phyloP scores from a whole-genome alignment of 2,888 invertebrate species.

The Nomada ferruginata region DNA sequence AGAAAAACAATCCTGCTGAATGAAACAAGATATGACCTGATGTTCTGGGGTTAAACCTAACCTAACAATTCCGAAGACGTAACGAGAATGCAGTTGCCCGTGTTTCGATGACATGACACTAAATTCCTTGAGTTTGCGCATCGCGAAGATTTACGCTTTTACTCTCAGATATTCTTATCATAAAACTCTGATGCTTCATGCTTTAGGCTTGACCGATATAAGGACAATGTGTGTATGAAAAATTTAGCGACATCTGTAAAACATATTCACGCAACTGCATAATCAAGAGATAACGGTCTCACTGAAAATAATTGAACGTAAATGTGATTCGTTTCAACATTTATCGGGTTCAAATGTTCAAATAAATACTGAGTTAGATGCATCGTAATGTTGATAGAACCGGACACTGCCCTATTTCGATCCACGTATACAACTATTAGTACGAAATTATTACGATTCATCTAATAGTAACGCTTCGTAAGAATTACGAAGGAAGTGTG shows the following conservation, averaged over 20 bases:
- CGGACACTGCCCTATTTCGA: not conserved
- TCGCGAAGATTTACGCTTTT: not conserved
- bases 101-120: constrained; percentile 12
- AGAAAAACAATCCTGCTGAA: constrained; percentile 3
- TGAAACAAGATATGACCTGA: constrained; percentile 23
- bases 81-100: not conserved
- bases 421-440: not conserved
- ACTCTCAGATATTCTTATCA: constrained; percentile 7
- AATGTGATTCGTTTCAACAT: not conserved
- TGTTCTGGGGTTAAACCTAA: constrained; percentile 39
- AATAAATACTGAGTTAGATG: constrained; percentile 10
- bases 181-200: not conserved
- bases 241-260: constrained; percentile 55
- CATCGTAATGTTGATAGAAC: not conserved
- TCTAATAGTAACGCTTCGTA: not conserved
- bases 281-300: constrained; percentile 48
- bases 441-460: constrained; percentile 2
- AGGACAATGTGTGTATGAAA: not conserved
- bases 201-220: not conserved
- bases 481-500: constrained; percentile 66
- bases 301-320: constrained; percentile 38
- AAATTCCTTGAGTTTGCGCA: constrained; percentile 21
- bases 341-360: constrained; percentile 11
- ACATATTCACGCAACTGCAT: constrained; percentile 20
- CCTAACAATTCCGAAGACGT: constrained; percentile 29